Evolutionary conservation across 2,888 invertebrate genomes (phyloP), one percentile per base, ranked within the genome.

Genomic region (Punctoribates punctum): DNA sequence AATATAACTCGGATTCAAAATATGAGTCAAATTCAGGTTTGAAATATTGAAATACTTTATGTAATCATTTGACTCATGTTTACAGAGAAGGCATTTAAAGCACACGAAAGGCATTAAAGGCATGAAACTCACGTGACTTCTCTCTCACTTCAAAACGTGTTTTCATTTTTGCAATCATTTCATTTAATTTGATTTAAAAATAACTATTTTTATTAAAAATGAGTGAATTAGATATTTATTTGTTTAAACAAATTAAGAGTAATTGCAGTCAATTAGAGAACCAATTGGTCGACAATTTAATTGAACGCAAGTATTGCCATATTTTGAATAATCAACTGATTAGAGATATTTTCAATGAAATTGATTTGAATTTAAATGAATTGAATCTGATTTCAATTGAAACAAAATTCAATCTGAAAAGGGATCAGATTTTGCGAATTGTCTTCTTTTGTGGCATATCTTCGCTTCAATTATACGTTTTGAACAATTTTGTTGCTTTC

Each of bases 401-500:
- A 23, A 13, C 38, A 3, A 70, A 70, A 20, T 42, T 70, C 11
- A 23, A 38, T 20, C 2, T 70, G 11, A 70, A 42, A 8, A 70
- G 70, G 23, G 70, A 42, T 1, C 23, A 70, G 23, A 23, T 70
- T 1, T 38, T 70, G 13, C 70, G 42, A 13, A n/a, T 38, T n/a
- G 23, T 70, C 13, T 9, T 23, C 1, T 70, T 20, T 46, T 70
- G n/a, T 20, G 73, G 57, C 15, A 76, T 76, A 27, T 72, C 73
- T 48, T 57, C 27, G 9, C 46, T 76, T 11, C 73, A 76, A 42
- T 54, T 76, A 29, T 76, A 76, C 29, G 73, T 76, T 46, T 51
- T 51, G 25, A 60, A 76, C 54, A 76, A 76, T 60, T 76, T 76
- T 73, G 1, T 76, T 5, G 29, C 25, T 42, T 73, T 73, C 20